phyloP scores from a whole-genome alignment of 2,797 vertebrate species.

The Lindbergichthys nudifrons region DNA sequence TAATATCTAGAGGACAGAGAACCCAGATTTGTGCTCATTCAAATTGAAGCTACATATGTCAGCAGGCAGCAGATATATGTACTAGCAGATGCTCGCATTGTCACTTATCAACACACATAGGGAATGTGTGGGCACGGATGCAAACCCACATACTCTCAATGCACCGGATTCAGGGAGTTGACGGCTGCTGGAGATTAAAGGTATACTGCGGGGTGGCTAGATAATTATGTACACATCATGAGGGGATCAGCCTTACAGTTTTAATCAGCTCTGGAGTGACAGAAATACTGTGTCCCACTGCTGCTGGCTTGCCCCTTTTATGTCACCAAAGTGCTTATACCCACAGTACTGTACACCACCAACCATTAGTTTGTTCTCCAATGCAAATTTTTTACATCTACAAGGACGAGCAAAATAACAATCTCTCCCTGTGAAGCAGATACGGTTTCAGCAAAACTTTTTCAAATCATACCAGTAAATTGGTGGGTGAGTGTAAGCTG shows the following conservation, averaged over 20 bases:
- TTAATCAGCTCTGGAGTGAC: conserved; percentile 63
- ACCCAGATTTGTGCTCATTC: conserved; percentile 26
- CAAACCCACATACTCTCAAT: conserved; percentile 20
- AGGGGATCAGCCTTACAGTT: conserved; percentile 63
- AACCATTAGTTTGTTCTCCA: conserved; percentile 58
- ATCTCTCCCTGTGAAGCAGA: conserved; percentile 28
- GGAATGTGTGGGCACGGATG: conserved; percentile 45
- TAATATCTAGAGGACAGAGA: conserved; percentile 62
- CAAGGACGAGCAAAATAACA: conserved; percentile 55
- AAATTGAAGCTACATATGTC: conserved; percentile 44
- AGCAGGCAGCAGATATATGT: conserved; percentile 43
- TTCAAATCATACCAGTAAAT: conserved; percentile 46
- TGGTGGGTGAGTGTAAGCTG: conserved; percentile 18
- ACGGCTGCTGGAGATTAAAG: conserved; percentile 68
- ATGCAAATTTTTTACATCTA: conserved; percentile 72
- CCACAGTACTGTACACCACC: conserved; percentile 52
- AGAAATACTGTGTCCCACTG: conserved; percentile 39
- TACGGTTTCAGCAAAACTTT: conserved; percentile 35
- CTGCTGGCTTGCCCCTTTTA: conserved; percentile 64
- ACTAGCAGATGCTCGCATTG: conserved; percentile 23
- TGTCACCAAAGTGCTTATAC: conserved; percentile 66
- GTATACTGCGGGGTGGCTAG: conserved; percentile 62
- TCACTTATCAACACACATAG: conserved; percentile 40
- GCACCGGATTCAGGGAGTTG: conserved; percentile 41
- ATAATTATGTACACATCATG: conserved; percentile 77